phyloP scores from a whole-genome alignment of 2,888 invertebrate genomes.

The Ormyrus thymus region DNA sequence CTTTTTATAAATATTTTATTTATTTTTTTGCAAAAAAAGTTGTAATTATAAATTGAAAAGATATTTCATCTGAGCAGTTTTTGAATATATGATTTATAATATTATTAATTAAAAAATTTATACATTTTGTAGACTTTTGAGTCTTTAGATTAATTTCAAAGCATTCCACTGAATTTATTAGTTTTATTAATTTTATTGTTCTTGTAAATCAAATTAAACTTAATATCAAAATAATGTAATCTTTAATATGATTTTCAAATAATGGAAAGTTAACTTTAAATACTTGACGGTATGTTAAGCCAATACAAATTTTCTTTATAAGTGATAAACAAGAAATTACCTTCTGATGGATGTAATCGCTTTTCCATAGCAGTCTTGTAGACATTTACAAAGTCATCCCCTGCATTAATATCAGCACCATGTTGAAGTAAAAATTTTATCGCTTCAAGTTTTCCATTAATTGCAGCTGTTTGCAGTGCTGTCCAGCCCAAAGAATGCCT shows the following conservation, averaged over 20 bases:
- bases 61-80: too few relatives aligned
- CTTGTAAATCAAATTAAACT: not conserved
- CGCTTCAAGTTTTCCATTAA: conserved; percentile 82
- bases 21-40: not conserved
- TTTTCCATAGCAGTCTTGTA: conserved; percentile 81
- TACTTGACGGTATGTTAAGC: conserved; percentile 10
- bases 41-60: not conserved
- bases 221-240: too few relatives aligned
- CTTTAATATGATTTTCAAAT: too few relatives aligned
- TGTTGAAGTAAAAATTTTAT: conserved; percentile 80
- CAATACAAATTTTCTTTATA: not conserved
- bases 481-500: conserved; percentile 91
- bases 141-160: too few relatives aligned
- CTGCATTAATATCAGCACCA: conserved; percentile 87
- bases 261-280: conserved; percentile 9
- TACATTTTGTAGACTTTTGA: too few relatives aligned
- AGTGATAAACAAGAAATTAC: conserved; percentile 67
- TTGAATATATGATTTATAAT: too few relatives aligned
- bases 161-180: too few relatives aligned
- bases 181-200: too few relatives aligned
- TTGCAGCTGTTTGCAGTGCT: conserved; percentile 88
- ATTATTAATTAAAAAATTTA: too few relatives aligned
- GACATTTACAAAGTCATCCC: conserved; percentile 85
- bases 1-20: conserved; percentile 11
- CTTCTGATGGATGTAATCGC: conserved; percentile 85